Conservation (phyloP, 1,140 invertebrate species). For the Aphidius ervi region DNA sequence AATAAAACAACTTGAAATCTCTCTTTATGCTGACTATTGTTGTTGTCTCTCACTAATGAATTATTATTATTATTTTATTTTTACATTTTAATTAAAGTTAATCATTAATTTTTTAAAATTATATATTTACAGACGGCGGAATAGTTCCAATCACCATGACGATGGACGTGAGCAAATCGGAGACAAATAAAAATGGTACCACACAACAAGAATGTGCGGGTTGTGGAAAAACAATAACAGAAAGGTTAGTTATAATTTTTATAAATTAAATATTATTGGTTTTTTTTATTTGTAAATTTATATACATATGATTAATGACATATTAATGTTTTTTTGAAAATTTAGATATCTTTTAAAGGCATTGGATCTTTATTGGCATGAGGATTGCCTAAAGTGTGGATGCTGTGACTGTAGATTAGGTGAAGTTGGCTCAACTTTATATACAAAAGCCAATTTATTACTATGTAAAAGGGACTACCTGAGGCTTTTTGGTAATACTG, state of each 20-base stretch:
- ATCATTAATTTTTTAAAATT: conserved; percentile 2
- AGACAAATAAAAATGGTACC: conserved; percentile 57
- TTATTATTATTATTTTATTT: neutral
- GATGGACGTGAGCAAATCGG: conserved; percentile 68
- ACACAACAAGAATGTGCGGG: conserved; percentile 75
- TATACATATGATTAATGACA: neutral
- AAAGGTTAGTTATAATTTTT: conserved; percentile 53
- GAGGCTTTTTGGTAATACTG: conserved; percentile 88
- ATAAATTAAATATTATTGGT: too few relatives aligned
- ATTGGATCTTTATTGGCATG: conserved; percentile 93
- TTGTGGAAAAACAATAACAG: conserved; percentile 81
- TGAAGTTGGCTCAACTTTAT: conserved; percentile 95
- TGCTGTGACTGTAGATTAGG: conserved; percentile 95
- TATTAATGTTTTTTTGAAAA: neutral
- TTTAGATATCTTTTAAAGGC: conserved; percentile 72
- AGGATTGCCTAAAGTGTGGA: conserved; percentile 96
- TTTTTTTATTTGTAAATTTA: neutral
- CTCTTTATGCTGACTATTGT: neutral
- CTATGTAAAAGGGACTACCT: conserved; percentile 98
- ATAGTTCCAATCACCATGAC: conserved; percentile 60
- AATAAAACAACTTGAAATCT: neutral
- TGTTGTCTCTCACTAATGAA: neutral
- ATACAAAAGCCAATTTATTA: conserved; percentile 93
- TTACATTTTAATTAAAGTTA: conserved; percentile 4
- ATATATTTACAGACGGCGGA: conserved; percentile 45